Conservation (phyloP, 2,113 vertebrate genomes). For the Chloropsis cyanopogon region DNA sequence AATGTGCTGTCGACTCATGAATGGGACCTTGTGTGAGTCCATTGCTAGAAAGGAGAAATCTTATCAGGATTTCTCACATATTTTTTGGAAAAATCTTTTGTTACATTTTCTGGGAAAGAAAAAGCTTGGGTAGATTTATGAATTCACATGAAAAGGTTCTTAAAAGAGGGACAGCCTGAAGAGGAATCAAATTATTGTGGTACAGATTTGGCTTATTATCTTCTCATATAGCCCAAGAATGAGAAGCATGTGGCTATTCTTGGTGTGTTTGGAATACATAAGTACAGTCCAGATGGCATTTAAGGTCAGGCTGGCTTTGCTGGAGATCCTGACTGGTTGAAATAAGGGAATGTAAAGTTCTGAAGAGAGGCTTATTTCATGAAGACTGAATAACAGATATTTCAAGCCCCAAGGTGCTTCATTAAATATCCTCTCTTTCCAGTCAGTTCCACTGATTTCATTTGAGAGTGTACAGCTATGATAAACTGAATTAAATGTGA, state of each 20-base stretch:
- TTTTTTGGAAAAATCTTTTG: background rate
- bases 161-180: background rate
- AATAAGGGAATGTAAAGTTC: background rate
- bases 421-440: background rate
- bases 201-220: background rate
- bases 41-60: background rate
- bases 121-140: background rate
- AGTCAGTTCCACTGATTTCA: conserved; percentile 7
- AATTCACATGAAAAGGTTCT: background rate
- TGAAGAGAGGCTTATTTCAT: background rate
- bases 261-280: background rate
- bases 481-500: conserved; percentile 40
- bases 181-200: background rate
- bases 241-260: background rate
- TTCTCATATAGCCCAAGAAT: background rate
- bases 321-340: background rate
- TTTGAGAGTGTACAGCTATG: background rate
- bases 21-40: background rate
- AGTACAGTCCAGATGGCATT: background rate
- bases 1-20: background rate
- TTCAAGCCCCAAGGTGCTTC: conserved; percentile 2
- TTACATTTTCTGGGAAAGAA: background rate
- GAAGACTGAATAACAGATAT: background rate
- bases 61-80: background rate
- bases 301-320: conserved; percentile 14